Evolutionary conservation across 64 coral and sea anemone genomes (phyloP), one percentile per base, ranked within the genome.

Genomic region (Porites australiensis): DNA sequence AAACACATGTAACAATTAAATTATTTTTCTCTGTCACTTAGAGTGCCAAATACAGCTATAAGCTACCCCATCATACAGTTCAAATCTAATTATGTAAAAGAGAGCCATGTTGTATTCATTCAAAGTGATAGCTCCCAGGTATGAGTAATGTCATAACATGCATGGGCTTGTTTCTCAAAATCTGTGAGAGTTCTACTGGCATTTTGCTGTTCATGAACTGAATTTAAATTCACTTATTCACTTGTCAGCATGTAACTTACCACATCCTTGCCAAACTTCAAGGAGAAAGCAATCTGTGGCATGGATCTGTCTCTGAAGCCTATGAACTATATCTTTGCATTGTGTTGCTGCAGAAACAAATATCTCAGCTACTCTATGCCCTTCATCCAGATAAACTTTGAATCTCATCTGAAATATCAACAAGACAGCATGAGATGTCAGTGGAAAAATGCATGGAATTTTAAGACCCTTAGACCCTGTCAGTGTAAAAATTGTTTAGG

Each of bases 201-300:
- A 37, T 37, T 37, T 37, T 37, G 27, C 27, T 37, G 27, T 37
- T 37, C 27, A 37, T 37, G 27, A 37, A 37, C 0, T 37, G 27
- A 37, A 37, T 37, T 57, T 57, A 57, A 57, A 9, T 57, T 57
- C 60, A 77, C 8, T 13, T 37, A 46, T 44, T 50, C 7, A 6
- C 50, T 51, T 15, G 50, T 5, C 7, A 68, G 16, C 44, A 49
- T 49, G n/a, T 45, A 8, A 77, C 94, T 70, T 94, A 97, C 95
- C 95, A 94, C 95, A 97, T 74, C 95, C 95, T 71, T 97, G 92
- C 95, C 95, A 97, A 13, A 97, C 77, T 94, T 97, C 95, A n/a
- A 94, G 88, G 14, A 97, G 92, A 87, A 74, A 97, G 19, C 95
- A 97, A 19, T 82, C 72, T 15, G 58, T 61, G 37, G 85, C 77